Base-by-base conservation (phyloP, 1,140 invertebrate species). In the Aethina tumida region DNA sequence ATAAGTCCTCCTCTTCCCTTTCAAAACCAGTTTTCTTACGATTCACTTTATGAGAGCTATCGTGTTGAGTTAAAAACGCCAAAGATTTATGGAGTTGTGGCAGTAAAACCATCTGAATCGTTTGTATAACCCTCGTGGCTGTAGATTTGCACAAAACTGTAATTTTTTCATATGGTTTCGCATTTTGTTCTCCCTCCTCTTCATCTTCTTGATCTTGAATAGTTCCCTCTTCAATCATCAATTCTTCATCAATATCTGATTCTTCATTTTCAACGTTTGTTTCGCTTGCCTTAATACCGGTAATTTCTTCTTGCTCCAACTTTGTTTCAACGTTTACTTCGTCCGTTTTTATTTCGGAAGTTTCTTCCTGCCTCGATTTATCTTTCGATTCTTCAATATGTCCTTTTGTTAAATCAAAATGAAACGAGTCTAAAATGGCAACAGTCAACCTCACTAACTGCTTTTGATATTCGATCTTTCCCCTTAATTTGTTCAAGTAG, bases 391-490 rank as follows among this genome's bases (percentile, higher is more conserved):
- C 7, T 16, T 39, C 35, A n/a, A 54, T 40, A 64, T 70, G 63
- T 0, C 68, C 70, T 56, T 79, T 77, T 0, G 73, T 77, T 17
- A 96, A 62, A 70, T 96, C 85, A 64, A 86, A 97, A 65, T 97
- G 92, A 56, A 97, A 98, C 2, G 81, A 76, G 62, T 96, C 85
- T 17, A 98, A 64, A 35, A 97, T 80, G 1, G 72, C 74, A 0
- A 90, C 78, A 10, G 94, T 66, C 24, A 95, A 73, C 46, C 84
- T 77, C 1, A 88, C 78, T 26, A 81, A 64, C 50, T 89, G 82
- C 56, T 86, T 90, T 52, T 94, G 87, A 63, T 80, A 78, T 9
- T 84, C 77, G 0, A 75, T 47, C 3, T 75, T 73, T 22, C 66
- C 66, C 4, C 77, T 69, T 45, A 96, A 63, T 62, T 83, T 79